Conservation (phyloP, 1,140 invertebrate species). For the Carcinoscorpius rotundicauda region DNA sequence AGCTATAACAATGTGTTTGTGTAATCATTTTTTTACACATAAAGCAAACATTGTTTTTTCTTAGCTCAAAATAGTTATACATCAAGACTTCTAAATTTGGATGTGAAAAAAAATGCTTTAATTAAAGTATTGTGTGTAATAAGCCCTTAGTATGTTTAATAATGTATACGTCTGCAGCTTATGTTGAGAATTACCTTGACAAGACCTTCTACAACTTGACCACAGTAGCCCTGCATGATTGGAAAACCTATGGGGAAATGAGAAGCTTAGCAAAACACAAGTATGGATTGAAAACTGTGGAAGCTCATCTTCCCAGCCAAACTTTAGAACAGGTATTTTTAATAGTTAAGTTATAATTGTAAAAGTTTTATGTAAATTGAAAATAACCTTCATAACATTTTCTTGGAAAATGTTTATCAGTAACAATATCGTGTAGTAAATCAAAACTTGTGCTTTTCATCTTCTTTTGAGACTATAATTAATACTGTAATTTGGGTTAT, state of each 20-base stretch:
- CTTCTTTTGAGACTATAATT: too few relatives aligned
- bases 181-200: slow-evolving; percentile 84
- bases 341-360: too few relatives aligned
- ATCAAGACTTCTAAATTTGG: neutral
- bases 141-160: slow-evolving; percentile 1
- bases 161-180: slow-evolving; percentile 32
- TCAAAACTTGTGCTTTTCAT: too few relatives aligned
- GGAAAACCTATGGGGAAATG: slow-evolving; percentile 96
- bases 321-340: slow-evolving; percentile 69
- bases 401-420: too few relatives aligned
- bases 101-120: neutral
- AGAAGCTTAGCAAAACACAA: slow-evolving; percentile 77
- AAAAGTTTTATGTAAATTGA: too few relatives aligned
- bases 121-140: neutral
- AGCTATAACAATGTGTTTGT: neutral
- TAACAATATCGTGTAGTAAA: too few relatives aligned
- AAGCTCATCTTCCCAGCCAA: slow-evolving; percentile 89
- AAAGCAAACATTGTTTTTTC: slow-evolving; percentile 5
- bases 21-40: neutral
- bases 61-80: slow-evolving; percentile 1
- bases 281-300: slow-evolving; percentile 63
- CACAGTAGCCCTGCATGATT: slow-evolving; percentile 92
- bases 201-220: slow-evolving; percentile 95
- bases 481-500: too few relatives aligned
- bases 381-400: too few relatives aligned